Base-by-base conservation (phyloP, 2,797 vertebrate genomes). In the Karalla daura region DNA sequence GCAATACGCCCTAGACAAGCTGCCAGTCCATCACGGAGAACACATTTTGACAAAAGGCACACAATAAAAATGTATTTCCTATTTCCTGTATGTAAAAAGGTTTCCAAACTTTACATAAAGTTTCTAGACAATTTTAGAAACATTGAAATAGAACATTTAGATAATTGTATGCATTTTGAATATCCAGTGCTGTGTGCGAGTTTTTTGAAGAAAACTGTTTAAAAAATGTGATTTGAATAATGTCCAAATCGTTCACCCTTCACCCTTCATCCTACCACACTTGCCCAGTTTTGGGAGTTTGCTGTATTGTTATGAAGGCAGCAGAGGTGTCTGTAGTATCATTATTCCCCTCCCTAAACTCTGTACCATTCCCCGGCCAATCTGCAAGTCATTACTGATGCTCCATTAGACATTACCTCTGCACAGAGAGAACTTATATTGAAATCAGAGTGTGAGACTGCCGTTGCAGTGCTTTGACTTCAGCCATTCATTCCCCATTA, bases 321-420 rank as follows among this genome's bases (percentile, higher is more conserved):
- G 49, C 20, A 20, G 59, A 50, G 61, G 60, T 51, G 64, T 82
- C 61, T 51, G 59, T 14, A 17, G 45, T 70, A 66, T 68, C 62
- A 64, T 79, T 65, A 65, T 49, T 21, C 27, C 45, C 35, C 43
- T n/a, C 49, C 5, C 0, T 55, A 37, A 36, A 41, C 43, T 61
- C 65, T 53, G 52, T 20, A n/a, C 40, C 35, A 1, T 59, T 69
- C 74, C 72, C 70, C 67, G 60, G 61, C 80, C 80, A 78, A 76
- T 80, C 78, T 81, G 35, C 60, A 68, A 68, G 76, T 83, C 76
- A 83, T 90, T 87, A 85, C 70, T 28, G 20, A 58, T 51, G 74
- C 75, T 82, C 82, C 74, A 87, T 86, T 87, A 85, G 79, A 80
- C 65, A 60, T 59, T 23, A 58, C 45, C 69, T 68, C 70, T 43